These are phyloP conservation scores for Cyclargus thomasi DNA, from an alignment of 1,140 invertebrate genomes.

Conservation along the genomic window DNA sequence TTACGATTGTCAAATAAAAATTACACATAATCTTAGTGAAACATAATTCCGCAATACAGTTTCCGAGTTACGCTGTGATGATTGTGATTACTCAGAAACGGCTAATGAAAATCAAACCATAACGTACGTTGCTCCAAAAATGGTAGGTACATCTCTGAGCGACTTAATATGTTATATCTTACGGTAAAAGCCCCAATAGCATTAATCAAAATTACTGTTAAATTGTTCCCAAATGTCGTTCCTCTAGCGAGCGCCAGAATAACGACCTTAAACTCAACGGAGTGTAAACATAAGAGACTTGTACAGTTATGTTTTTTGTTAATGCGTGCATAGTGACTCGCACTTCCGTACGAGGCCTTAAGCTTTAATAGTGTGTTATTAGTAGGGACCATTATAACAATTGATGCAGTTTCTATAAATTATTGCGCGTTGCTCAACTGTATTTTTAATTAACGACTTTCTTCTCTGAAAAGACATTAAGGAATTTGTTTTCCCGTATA, in stretches of 20 bases:
- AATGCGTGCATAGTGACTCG: conserved; percentile 46
- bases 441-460: conserved; percentile 4
- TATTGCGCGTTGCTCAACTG: neutral
- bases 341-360: conserved; percentile 23
- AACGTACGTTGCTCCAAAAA: conserved; percentile 23
- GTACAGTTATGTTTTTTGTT: conserved; percentile 64
- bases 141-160: conserved; percentile 20
- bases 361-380: conserved; percentile 36
- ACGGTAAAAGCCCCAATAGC: conserved; percentile 35
- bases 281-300: conserved; percentile 51
- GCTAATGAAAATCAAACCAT: conserved; percentile 22
- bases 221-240: conserved; percentile 24
- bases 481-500: no score
- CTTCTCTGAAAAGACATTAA: neutral
- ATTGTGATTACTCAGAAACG: conserved; percentile 22
- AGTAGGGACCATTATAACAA: conserved; percentile 40
- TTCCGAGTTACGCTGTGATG: neutral
- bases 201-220: conserved; percentile 28
- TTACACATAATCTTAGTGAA: neutral
- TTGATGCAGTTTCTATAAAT: conserved; percentile 27
- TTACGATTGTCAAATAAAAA: neutral
- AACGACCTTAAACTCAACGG: conserved; percentile 53
- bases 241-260: conserved; percentile 33
- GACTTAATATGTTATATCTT: conserved; percentile 21
- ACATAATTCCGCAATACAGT: neutral